These are phyloP conservation scores for Rallus limicola DNA, from an alignment of 2,113 vertebrate genomes.

Conservation along the genomic window DNA sequence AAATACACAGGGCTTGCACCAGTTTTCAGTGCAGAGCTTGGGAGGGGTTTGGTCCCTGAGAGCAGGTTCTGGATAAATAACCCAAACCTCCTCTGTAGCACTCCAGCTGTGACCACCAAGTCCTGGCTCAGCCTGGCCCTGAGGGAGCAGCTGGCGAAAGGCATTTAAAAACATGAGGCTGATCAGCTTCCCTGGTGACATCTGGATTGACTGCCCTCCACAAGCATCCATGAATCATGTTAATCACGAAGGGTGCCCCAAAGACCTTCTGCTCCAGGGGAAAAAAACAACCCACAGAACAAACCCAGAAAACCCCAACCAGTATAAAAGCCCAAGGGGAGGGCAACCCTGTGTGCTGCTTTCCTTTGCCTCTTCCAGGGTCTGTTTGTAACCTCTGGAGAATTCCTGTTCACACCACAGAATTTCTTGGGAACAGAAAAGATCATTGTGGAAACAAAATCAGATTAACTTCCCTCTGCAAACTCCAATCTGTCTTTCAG, in stretches of 20 bases:
- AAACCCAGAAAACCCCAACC: no score
- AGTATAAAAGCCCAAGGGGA: no score
- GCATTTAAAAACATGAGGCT: not conserved
- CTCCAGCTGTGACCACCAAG: not conserved
- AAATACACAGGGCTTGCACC: fast-evolving
- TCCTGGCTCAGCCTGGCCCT: not conserved
- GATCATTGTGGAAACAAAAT: not conserved
- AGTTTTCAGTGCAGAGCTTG: not conserved
- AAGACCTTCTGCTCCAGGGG: not conserved
- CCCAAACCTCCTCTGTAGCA: fast-evolving
- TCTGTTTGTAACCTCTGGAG: not conserved
- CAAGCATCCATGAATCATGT: not conserved
- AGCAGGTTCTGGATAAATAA: not conserved
- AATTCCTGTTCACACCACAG: not conserved
- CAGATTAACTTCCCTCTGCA: not conserved
- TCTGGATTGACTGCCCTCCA: not conserved
- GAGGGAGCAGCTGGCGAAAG: not conserved
- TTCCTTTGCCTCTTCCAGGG: not conserved
- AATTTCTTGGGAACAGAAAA: not conserved
- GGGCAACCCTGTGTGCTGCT: not conserved
- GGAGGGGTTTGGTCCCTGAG: not conserved
- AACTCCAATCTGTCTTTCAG: not conserved
- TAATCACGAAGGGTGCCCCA: not conserved
- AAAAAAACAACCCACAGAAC: not conserved
- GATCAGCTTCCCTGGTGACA: not conserved